Evolutionary conservation across 2,797 vertebrate species (phyloP).

Genomic region (Sciurus carolinensis): DNA sequence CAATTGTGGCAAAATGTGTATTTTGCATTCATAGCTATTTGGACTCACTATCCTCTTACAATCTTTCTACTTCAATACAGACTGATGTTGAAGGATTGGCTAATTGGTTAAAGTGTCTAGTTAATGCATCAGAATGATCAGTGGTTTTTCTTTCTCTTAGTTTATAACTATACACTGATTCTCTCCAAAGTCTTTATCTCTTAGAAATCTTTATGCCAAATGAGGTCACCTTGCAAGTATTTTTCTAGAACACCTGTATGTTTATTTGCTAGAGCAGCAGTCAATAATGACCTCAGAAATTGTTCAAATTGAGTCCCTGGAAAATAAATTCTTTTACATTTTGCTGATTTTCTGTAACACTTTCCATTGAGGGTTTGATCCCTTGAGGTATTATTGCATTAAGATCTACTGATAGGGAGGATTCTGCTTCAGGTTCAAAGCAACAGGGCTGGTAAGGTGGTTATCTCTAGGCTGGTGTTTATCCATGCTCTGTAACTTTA

Average conservation of each 20-base stretch:
- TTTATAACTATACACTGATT: background rate
- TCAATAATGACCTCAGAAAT: background rate
- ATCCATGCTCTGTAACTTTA: background rate
- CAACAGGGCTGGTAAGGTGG: background rate
- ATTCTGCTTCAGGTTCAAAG: background rate
- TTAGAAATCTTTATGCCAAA: background rate
- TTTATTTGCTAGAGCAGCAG: background rate
- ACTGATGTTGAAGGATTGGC: slow-evolving; percentile 27
- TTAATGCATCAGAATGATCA: slow-evolving; percentile 22
- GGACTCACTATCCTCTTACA: background rate
- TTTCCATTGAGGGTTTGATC: background rate
- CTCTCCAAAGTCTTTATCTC: background rate
- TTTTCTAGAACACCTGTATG: background rate
- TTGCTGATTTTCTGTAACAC: background rate
- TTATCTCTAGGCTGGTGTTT: background rate
- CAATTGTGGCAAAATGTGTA: slow-evolving; percentile 67
- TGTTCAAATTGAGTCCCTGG: background rate
- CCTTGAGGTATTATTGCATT: background rate
- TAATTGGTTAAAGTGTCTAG: slow-evolving; percentile 78
- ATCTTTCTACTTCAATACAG: slow-evolving; percentile 66
- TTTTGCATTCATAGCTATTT: slow-evolving; percentile 40
- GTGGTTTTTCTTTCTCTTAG: background rate
- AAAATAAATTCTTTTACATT: background rate
- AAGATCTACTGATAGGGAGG: background rate
- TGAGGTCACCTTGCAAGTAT: background rate